Evolutionary conservation across 2,888 invertebrate genomes (phyloP), one percentile per base, ranked within the genome.

Genomic region (Oligia latruncula): DNA sequence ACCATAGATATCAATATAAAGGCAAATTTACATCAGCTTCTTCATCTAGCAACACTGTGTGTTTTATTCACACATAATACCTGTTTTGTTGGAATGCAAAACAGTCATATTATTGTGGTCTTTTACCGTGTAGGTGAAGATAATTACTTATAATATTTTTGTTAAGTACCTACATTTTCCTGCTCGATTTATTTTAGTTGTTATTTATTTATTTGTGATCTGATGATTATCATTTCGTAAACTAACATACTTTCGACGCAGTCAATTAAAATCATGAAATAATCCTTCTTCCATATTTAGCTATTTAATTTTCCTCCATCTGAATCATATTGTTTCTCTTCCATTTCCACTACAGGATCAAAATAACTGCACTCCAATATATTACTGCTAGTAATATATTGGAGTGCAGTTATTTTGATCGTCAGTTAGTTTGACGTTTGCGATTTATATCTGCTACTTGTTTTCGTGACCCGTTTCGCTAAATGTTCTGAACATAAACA

Each of bases 381-480:
- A 71, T 74, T 71, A 58, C 58, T n/a, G n/a, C n/a, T n/a, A n/a
- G n/a, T n/a, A n/a, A n/a, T n/a, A n/a, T n/a, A n/a, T n/a, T n/a
- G n/a, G n/a, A n/a, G n/a, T n/a, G n/a, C n/a, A n/a, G n/a, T n/a
- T n/a, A n/a, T n/a, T n/a, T n/a, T n/a, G n/a, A n/a, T n/a, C n/a
- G n/a, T n/a, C n/a, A n/a, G n/a, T n/a, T n/a, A n/a, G n/a, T n/a
- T n/a, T n/a, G n/a, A 76, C 49, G 17, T 66, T 74, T 68, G 74
- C 49, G n/a, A 67, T 77, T 85, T 77, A 77, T 77, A 77, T 70
- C 40, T 58, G 46, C 60, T 29, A 58, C 43, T 76, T 81, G 85
- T 88, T 88, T 88, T 85, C 75, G 86, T 88, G 85, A 85, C 85
- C 86, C 58, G 71, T 78, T 88, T 87, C 15, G 58, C 77, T 78